Evolutionary conservation across 2,113 vertebrate species (phyloP).

Genomic region (Riparia riparia): DNA sequence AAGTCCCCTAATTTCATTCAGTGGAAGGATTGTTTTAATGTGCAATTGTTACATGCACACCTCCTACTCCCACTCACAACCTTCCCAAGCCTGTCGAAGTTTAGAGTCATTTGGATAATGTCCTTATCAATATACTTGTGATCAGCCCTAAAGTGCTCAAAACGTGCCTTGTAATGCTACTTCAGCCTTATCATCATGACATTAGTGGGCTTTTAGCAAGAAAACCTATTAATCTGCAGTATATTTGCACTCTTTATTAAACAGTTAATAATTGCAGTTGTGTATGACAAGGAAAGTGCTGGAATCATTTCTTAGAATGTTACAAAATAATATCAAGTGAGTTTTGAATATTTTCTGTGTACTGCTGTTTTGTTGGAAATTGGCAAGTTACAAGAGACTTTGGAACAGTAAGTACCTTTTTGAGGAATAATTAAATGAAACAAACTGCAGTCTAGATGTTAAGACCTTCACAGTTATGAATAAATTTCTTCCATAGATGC

Average conservation of each 20-base stretch:
- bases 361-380: neutral
- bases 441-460: neutral
- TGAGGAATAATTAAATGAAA: neutral
- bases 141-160: neutral
- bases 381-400: neutral
- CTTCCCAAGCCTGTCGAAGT: neutral
- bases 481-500: neutral
- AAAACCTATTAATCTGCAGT: neutral
- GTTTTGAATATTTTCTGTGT: neutral
- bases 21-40: neutral
- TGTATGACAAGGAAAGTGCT: neutral
- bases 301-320: neutral
- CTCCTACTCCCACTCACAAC: no score
- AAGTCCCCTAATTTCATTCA: neutral
- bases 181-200: neutral
- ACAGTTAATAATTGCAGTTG: neutral
- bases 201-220: neutral
- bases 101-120: neutral
- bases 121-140: neutral
- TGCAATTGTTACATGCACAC: neutral
- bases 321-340: neutral
- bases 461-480: neutral
- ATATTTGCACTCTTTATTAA: neutral
- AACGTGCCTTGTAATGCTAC: neutral
- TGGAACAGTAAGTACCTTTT: neutral